Percentiles rank a stretch among this genome's conserved stretches.
phyloP scores from a whole-genome alignment of 2,888 invertebrate species.

The Tipula vernalis region DNA sequence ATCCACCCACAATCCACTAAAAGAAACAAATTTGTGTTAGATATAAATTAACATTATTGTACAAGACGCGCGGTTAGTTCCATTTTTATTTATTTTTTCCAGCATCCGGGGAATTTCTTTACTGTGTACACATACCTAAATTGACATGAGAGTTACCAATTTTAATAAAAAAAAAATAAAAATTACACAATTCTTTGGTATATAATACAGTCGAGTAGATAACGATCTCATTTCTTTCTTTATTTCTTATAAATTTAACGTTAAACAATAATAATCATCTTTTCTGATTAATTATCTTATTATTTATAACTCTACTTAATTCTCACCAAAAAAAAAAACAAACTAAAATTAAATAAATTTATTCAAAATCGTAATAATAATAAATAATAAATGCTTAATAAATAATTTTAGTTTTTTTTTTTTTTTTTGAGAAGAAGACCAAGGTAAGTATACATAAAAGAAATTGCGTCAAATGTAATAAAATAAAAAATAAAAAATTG shows the following conservation, averaged over 20 bases:
- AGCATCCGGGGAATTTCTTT: background rate
- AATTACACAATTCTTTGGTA: background rate
- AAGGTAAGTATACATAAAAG: background rate
- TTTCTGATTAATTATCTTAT: conserved; percentile 4
- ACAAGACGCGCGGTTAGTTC: background rate
- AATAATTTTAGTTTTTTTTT: background rate
- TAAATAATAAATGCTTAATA: conserved; percentile 4
- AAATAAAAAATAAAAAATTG: background rate
- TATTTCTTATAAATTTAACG: background rate
- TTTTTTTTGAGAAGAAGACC: background rate
- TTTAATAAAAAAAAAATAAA: background rate
- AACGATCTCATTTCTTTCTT: background rate
- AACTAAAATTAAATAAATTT: background rate
- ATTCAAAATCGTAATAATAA: conserved; percentile 4
- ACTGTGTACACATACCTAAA: background rate
- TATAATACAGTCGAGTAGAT: background rate
- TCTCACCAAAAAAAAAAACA: background rate
- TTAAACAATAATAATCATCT: conserved; percentile 4
- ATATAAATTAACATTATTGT: background rate
- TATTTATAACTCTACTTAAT: conserved; percentile 4
- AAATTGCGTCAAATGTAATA: background rate
- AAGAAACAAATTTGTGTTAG: background rate
- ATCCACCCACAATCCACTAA: background rate
- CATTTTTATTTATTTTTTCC: background rate
- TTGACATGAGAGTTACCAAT: background rate